A percentile compares a stretch with the other conserved stretches of the same genome.
phyloP scores from a whole-genome alignment of 2,797 vertebrate species.

The Melanogrammus aeglefinus region DNA sequence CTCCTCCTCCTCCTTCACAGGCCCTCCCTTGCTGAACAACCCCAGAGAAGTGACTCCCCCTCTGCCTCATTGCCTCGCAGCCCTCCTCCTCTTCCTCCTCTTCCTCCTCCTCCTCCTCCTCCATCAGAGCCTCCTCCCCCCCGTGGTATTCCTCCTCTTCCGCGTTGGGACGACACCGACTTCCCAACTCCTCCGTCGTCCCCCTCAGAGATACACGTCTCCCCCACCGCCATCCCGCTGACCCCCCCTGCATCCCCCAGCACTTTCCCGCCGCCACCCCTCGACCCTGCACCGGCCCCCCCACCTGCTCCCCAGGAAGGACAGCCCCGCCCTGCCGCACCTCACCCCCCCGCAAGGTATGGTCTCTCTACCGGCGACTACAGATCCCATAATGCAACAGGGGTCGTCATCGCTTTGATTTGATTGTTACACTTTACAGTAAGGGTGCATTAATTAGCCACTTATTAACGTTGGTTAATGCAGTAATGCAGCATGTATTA shows the following conservation, averaged over 20 bases:
- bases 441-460: too few species aligned
- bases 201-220: conserved; percentile 56
- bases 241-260: conserved; percentile 53
- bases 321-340: conserved; percentile 32
- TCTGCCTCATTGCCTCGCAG: conserved; percentile 31
- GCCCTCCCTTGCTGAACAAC: conserved; percentile 54
- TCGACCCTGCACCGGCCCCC: conserved; percentile 31
- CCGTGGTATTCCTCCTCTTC: conserved; percentile 47
- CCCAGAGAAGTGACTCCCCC: conserved; percentile 50
- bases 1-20: conserved; percentile 52
- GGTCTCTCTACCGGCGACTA: conserved; percentile 10
- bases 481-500: too few species aligned
- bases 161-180: conserved; percentile 55
- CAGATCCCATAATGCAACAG: not conserved
- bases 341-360: conserved; percentile 65
- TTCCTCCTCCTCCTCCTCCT: conserved; percentile 50
- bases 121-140: conserved; percentile 42
- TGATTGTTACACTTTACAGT: not conserved
- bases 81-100: conserved; percentile 36
- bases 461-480: too few species aligned
- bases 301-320: conserved; percentile 37
- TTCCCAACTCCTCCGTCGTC: conserved; percentile 60
- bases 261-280: conserved; percentile 28
- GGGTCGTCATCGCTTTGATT: not conserved
- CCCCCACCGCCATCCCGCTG: conserved; percentile 32